Base-by-base conservation (phyloP, 92 coral and sea anemone species). In the Palythoa grandiflora region DNA sequence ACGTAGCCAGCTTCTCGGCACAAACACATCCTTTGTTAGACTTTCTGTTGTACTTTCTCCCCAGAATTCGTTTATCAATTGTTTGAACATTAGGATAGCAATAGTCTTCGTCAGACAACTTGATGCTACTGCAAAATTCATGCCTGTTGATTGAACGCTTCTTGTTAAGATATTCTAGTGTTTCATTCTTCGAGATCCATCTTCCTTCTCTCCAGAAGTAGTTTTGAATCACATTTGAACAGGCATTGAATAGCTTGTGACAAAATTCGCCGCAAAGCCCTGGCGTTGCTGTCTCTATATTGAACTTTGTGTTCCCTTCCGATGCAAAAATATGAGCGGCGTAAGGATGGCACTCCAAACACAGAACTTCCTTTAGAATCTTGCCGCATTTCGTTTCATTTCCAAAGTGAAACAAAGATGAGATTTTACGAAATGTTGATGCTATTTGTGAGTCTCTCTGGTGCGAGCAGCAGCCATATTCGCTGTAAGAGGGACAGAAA, bases 291-390 rank as follows among this genome's bases (percentile, higher is more conserved):
- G 91, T 63, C 40, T 86, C 54, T 8, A 84, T 54, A 19, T 93
- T 85, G 75, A 95, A 95, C 3, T 90, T 65, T 1, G 75, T 89
- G 85, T 96, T 96, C 13, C 96, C 92, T 89, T 96, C 98, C 13
- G 98, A 98, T 83, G 91, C 92, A 51, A 92, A 95, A 19, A 96
- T 90, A 72, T 96, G 98, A 47, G 98, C 98, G 10, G 98, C 96
- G 84, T 96, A 96, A 9, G 94, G 92, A 78, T 96, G 96, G 68
- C 99, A 96, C 71, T 91, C 92, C 11, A 96, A 94, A 66, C 99
- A 96, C 38, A 96, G 83, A 48, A 95, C 91, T 20, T 89, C 90
- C 73, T 83, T 83, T n/a, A 96, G 79, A 87, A 93, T 66, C 39
- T 83, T 80, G 20, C 91, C 87, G 70, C 99, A 96, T n/a, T 70